Percentiles rank a stretch among this genome's conserved stretches.
Conservation (phyloP, 2,113 vertebrate species). For the Shinisaurus crocodilurus region DNA sequence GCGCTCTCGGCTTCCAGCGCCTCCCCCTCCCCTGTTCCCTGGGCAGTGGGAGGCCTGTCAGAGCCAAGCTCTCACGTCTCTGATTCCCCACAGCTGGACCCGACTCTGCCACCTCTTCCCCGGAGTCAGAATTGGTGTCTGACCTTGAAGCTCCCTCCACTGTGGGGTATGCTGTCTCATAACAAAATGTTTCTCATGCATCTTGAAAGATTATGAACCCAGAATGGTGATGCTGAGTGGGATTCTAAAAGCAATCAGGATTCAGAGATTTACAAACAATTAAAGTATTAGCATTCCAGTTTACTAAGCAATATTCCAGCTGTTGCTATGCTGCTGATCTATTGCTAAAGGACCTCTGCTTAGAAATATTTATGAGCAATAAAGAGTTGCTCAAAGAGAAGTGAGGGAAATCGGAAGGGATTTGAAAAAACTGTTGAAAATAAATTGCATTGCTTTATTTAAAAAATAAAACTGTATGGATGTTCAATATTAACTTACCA, state of each 20-base stretch:
- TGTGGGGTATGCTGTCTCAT: conserved; percentile 47
- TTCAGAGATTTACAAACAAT: neutral
- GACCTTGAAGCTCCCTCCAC: no score
- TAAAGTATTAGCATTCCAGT: neutral
- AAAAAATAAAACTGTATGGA: neutral
- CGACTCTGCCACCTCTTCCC: no score
- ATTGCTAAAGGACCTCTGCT: neutral
- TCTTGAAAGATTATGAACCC: conserved; percentile 53
- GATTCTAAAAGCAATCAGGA: no score
- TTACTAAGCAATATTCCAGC: neutral
- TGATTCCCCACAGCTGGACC: no score
- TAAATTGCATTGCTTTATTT: neutral
- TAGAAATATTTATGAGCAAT: neutral
- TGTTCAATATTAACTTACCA: neutral
- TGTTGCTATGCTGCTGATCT: neutral
- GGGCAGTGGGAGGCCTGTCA: no score
- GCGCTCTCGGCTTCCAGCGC: no score
- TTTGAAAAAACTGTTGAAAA: neutral
- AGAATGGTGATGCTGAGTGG: conserved; percentile 48
- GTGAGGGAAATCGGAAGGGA: neutral
- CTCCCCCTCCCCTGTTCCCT: no score
- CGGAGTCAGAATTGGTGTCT: no score
- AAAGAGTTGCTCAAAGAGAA: neutral
- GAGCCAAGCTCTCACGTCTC: no score
- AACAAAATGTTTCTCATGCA: conserved; percentile 41